Evolutionary conservation across 1,140 invertebrate species (phyloP).

Genomic region (Ditylenchus dipsaci): DNA sequence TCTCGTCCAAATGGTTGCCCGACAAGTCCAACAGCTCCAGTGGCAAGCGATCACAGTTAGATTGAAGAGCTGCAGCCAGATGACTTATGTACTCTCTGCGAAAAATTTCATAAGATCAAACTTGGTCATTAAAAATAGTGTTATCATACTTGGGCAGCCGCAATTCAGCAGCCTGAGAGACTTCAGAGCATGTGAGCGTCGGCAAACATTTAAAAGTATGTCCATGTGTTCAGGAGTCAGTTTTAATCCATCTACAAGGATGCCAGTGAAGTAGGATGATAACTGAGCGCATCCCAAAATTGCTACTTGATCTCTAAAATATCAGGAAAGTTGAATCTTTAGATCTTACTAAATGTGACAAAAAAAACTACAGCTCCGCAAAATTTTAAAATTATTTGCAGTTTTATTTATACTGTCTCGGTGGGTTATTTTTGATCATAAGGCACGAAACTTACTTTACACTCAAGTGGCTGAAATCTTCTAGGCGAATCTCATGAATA

Average conservation of each 20-base stretch:
- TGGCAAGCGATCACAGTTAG: conserved; percentile 36
- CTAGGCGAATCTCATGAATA: conserved; percentile 47
- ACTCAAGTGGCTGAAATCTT: conserved; percentile 54
- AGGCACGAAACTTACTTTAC: conserved; percentile 41
- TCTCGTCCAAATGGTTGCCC: conserved; percentile 50
- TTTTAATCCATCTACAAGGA: conserved; percentile 44
- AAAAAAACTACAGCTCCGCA: conserved; percentile 4
- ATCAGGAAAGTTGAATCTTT: background rate
- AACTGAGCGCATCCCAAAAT: conserved; percentile 54
- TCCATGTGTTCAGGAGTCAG: conserved; percentile 52
- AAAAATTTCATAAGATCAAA: no score
- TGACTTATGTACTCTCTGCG: conserved; percentile 50
- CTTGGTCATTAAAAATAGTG: background rate
- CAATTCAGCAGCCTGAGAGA: conserved; percentile 46
- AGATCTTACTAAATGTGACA: background rate
- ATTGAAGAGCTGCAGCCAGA: conserved; percentile 42
- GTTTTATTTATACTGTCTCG: background rate
- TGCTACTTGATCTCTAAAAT: conserved; percentile 53
- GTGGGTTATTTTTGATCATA: no score
- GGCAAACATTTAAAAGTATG: conserved; percentile 45
- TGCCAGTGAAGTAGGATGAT: conserved; percentile 50
- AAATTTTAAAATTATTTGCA: conserved; percentile 3
- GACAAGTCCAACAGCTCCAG: conserved; percentile 44
- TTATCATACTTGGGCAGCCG: conserved; percentile 44
- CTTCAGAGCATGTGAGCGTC: conserved; percentile 47